Conservation (phyloP, 92 coral and sea anemone genomes). For the Porites evermanni region DNA sequence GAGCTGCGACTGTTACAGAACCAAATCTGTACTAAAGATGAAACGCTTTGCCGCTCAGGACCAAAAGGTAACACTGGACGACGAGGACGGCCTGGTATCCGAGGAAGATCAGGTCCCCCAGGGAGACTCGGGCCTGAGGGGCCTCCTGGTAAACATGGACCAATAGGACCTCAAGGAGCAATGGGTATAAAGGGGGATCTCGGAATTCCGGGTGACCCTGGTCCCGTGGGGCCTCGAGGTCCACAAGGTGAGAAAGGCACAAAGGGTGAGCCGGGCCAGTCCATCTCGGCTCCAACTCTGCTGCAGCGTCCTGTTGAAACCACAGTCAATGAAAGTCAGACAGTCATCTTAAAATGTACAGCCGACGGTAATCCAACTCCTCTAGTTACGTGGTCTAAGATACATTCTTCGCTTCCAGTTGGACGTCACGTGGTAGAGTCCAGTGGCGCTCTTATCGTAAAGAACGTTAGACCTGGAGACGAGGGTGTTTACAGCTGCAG, state of each 20-base stretch:
- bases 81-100: not conserved
- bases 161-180: not conserved
- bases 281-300: not conserved
- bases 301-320: not conserved
- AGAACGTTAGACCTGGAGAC: too few species aligned
- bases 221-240: not conserved
- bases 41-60: not conserved
- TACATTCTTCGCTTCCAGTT: conserved; percentile 15
- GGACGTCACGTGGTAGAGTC: too few species aligned
- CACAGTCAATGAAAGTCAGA: conserved; percentile 53
- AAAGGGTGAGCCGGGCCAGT: not conserved
- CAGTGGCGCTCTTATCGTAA: too few species aligned
- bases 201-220: not conserved
- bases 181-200: not conserved
- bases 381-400: conserved; percentile 60
- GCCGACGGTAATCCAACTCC: conserved; percentile 68
- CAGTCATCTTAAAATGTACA: conserved; percentile 50
- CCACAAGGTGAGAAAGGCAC: not conserved
- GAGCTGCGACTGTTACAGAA: not conserved
- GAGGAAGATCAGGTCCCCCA: not conserved
- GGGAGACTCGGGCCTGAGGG: not conserved
- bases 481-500: too few species aligned
- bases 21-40: not conserved
- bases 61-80: not conserved
- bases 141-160: not conserved